These are phyloP conservation scores for Rotaria macrura DNA, from an alignment of 2,888 invertebrate genomes.

Conservation along the genomic window DNA sequence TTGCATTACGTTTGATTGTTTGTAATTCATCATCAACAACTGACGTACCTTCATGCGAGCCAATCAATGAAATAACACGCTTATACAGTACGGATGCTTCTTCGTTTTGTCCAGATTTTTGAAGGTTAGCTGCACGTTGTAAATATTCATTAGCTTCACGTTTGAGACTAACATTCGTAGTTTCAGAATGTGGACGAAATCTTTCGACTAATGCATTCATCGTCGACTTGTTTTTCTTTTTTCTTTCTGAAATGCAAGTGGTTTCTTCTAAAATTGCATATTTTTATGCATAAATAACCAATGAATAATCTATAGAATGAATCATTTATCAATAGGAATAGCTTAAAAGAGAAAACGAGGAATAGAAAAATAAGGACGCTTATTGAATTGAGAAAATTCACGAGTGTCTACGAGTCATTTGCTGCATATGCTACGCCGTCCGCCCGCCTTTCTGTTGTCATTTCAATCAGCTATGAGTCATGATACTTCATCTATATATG, in stretches of 20 bases:
- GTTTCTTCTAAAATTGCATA: background rate
- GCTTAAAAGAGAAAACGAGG: too few relatives aligned
- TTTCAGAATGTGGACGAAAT: background rate
- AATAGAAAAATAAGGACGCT: too few relatives aligned
- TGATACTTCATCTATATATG: too few relatives aligned
- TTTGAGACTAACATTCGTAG: background rate
- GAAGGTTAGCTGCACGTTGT: background rate
- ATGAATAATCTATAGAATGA: background rate
- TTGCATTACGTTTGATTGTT: background rate
- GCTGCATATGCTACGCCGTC: too few relatives aligned
- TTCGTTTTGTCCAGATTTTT: background rate
- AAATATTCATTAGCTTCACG: conserved; percentile 6
- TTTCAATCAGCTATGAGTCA: too few relatives aligned
- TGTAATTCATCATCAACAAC: background rate
- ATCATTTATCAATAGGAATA: background rate
- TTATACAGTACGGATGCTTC: conserved; percentile 16
- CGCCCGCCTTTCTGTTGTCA: too few relatives aligned
- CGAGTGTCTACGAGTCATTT: too few relatives aligned
- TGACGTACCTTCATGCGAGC: background rate
- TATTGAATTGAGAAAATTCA: too few relatives aligned
- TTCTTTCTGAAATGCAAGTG: background rate
- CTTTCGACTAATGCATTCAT: background rate
- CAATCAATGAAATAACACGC: background rate
- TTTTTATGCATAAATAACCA: background rate
- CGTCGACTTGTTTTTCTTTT: background rate